Base-by-base conservation (phyloP, 2,888 invertebrate genomes). In the Parnassius glacialis region DNA sequence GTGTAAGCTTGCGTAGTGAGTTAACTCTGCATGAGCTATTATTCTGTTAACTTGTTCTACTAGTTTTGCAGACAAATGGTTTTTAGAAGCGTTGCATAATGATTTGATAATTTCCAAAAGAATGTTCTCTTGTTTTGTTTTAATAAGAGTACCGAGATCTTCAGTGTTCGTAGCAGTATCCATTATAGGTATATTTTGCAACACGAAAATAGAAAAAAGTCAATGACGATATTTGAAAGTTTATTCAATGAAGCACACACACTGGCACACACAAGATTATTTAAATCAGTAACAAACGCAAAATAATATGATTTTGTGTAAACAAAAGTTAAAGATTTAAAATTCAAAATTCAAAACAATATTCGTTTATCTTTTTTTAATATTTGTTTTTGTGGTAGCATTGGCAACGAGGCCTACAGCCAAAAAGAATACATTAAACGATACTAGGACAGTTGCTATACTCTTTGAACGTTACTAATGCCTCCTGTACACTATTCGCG, bases 21-120 rank as follows among this genome's bases (percentile, higher is more conserved):
- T 78, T 5, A 92, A 75, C 62, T 91, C 86, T 61, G 85, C 87
- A 61, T 90, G 87, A 1, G 88, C 80, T 50, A 90, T 82, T 44
- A 91, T 87, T 62, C 82, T 80, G 13, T 77, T 83, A 1, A 92
- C 80, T 80, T 90, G 91, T 10, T 80, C 84, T 44, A 75, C 79
- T 13, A 90, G 64, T 67, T 82, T 86, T 1, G 73, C 48, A 1
- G 85, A 79, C 34, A 90, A 56, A 68, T 78, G 80, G 56, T 74
- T 73, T 3, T 71, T 70, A 3, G 73, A 52, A 57, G 83, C 84
- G 59, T 72, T 71, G 64, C 87, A 85, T 12, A 88, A 52, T 67
- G 88, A 88, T 67, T 84, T 87, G 34, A 90, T 83, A 45, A 90
- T 80, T 13, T 83, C 81, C 42, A 90, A 71, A 10, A 90, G 76